Base-by-base conservation (phyloP, 2,888 invertebrate genomes). In the Caenorhabditis japonica region DNA sequence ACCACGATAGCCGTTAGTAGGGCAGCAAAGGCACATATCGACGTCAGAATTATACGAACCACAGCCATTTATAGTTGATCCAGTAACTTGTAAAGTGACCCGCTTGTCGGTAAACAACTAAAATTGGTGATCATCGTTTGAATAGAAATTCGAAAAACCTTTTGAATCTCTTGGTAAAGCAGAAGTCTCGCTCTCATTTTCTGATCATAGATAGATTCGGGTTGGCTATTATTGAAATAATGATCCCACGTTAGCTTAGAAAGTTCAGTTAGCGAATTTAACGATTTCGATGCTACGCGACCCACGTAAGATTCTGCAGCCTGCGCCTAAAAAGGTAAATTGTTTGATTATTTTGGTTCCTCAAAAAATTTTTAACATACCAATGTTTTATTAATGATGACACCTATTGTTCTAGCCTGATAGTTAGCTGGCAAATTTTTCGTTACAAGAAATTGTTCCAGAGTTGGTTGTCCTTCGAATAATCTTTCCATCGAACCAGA, bases 61-160 rank as follows among this genome's bases (percentile, higher is more conserved):
- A 52, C 86, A 85, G 5, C 85, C 85, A 47, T 85, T 87, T n/a
- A 87, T 69, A 0, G 86, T 86, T 5, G 83, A 83, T 4, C 84
- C 84, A 3, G 81, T 80, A 5, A 79, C 79, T 53, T 62, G 76
- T 33, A 78, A 34, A 19, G 8, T 41, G 2, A 73, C 21, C 1
- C 1, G 7, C 23, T 60, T 73, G 1, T 60, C 66, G 2, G 66
- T 43, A 39, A 60, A 55, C 15, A 75, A n/a, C 56, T 61, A 39
- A 8, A 38, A 33, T 21, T 39, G 27, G 30, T 17, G 13, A 39
- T 13, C 8, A 5, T 4, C 4, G 30, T 23, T n/a, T 5, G 38
- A 23, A 49, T n/a, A 17, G 12, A 36, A n/a, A 8, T 13, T 38
- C 19, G 2, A 25, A 41, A 17, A 13, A 64, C 68, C 15, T 47